phyloP scores from a whole-genome alignment of 2,113 vertebrate genomes.

The Pycnonotus jocosus region DNA sequence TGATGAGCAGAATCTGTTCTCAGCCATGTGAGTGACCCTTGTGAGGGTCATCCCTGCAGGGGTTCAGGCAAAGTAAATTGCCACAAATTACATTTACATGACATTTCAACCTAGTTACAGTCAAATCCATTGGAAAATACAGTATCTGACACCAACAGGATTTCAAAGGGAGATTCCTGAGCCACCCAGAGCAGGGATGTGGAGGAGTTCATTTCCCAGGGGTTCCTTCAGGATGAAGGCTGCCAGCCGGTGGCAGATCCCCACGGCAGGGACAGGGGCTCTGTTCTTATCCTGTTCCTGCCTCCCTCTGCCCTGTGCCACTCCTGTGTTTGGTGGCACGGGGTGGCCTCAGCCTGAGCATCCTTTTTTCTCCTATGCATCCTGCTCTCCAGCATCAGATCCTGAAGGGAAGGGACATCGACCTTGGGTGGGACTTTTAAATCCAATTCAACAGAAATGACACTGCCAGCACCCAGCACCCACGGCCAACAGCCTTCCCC shows the following conservation, averaged over 20 bases:
- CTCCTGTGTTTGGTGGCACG: background rate
- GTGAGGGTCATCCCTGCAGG: background rate
- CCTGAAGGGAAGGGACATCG: background rate
- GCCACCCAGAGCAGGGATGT: fast-evolving
- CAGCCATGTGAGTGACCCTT: fast-evolving
- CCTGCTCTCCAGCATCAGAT: background rate
- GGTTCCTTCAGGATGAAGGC: background rate
- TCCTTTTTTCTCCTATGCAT: background rate
- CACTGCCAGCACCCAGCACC: background rate
- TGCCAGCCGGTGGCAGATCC: background rate
- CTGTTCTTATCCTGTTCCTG: background rate
- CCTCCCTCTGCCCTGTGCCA: background rate
- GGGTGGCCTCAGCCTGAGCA: background rate
- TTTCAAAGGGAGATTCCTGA: background rate
- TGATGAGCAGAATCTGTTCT: background rate
- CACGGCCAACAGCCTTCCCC: background rate
- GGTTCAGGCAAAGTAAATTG: too few species aligned
- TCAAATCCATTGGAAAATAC: too few species aligned
- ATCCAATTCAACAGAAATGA: fast-evolving
- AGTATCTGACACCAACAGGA: too few species aligned
- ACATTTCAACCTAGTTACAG: too few species aligned
- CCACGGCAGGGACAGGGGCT: background rate
- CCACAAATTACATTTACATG: too few species aligned
- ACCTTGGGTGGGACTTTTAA: background rate
- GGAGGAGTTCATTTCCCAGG: background rate